Evolutionary conservation across 2,888 invertebrate species (phyloP).

Genomic region (Clitarchus hookeri): DNA sequence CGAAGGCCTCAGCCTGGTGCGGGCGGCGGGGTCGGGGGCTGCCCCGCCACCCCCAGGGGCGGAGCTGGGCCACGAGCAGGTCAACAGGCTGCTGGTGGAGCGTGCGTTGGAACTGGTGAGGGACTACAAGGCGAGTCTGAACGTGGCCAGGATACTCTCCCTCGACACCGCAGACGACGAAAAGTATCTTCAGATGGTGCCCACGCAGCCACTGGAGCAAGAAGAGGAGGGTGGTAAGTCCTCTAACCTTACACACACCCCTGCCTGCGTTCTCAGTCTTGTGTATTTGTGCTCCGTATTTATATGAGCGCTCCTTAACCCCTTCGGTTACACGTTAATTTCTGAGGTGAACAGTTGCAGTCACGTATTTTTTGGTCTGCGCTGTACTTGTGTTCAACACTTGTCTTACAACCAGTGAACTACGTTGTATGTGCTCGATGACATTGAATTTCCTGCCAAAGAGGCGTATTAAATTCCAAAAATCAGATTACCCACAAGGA

Average conservation of each 20-base stretch:
- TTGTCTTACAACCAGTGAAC: too few relatives aligned
- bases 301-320: neutral
- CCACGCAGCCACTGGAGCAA: neutral
- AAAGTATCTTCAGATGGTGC: neutral
- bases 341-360: neutral
- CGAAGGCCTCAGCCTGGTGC: constrained; percentile 34
- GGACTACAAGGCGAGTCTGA: neutral
- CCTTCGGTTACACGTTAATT: neutral
- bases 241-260: too few relatives aligned
- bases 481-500: too few relatives aligned
- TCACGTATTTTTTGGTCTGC: too few relatives aligned
- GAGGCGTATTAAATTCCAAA: too few relatives aligned
- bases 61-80: neutral
- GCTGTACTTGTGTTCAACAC: too few relatives aligned
- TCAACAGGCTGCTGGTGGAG: constrained; percentile 11
- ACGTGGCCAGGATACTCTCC: neutral
- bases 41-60: neutral
- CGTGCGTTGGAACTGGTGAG: neutral
- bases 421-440: too few relatives aligned
- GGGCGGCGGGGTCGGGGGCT: neutral
- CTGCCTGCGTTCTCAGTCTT: too few relatives aligned
- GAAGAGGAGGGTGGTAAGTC: neutral
- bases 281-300: too few relatives aligned
- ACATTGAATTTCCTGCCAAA: too few relatives aligned
- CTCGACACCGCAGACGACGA: neutral